A percentile compares a stretch with the other conserved stretches of the same genome.
Evolutionary conservation across 2,797 vertebrate species (phyloP).

Genomic region (Aldrovandia affinis): DNA sequence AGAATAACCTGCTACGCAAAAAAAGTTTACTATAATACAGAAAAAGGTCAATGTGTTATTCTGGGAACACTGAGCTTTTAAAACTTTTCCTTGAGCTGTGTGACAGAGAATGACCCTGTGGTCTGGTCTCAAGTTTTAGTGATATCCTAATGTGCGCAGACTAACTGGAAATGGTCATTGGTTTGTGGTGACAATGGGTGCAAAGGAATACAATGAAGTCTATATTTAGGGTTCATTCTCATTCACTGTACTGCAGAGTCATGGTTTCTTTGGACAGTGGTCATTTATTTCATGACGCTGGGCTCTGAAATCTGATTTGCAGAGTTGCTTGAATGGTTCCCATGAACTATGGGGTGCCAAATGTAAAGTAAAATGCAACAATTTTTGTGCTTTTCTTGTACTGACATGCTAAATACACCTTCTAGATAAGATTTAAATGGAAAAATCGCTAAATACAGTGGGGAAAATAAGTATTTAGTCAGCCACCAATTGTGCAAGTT

Average conservation of each 20-base stretch:
- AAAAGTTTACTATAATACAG: neutral
- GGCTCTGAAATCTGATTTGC: neutral
- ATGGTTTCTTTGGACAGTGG: neutral
- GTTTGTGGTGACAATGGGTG: neutral
- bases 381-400: too few relatives aligned
- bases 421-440: too few relatives aligned
- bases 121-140: neutral
- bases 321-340: neutral
- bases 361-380: too few relatives aligned
- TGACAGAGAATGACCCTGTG: neutral
- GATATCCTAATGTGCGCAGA: neutral
- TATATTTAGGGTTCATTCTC: neutral
- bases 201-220: neutral
- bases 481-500: too few relatives aligned
- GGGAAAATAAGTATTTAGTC: too few relatives aligned
- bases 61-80: neutral
- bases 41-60: neutral
- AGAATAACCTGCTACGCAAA: neutral
- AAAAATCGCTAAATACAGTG: too few relatives aligned
- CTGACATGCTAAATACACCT: too few relatives aligned
- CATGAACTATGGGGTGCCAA: neutral
- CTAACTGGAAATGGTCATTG: neutral
- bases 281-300: neutral
- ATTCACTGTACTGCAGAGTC: neutral
- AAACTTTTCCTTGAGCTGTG: neutral